Evolutionary conservation across 2,113 vertebrate genomes (phyloP), one percentile per base, ranked within the genome.

Genomic region (Albula goreensis): DNA sequence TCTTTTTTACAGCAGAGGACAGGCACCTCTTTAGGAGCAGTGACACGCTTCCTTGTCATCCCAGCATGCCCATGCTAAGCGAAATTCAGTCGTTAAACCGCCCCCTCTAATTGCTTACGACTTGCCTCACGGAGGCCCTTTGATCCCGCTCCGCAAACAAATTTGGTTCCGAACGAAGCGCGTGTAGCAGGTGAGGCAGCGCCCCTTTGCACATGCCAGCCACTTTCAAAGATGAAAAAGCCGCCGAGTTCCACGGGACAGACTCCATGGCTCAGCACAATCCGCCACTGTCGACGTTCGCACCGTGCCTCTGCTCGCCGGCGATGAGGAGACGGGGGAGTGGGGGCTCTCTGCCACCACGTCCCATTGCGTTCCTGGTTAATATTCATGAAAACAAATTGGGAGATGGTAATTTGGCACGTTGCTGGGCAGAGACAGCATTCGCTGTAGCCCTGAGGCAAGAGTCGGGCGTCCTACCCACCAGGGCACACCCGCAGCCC

Each of bases 371-470:
- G 56, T 89, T 85, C 87, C 85, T 84, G 86, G 91, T 94, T 91
- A 92, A 94, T 96, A 95, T 96, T 95, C 94, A 95, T 95, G 94
- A 95, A 91, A 92, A 91, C 93, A 95, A 95, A 95, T 95, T 95
- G 94, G 92, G 87, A 90, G 89, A 89, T 41, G 85, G 89, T 90
- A 90, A 92, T 93, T 91, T 89, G 87, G 91, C 48, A 52, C 86
- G 88, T 66, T 8, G 52, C 74, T 81, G 78, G 82, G 89, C 87
- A 13, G 53, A 41, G 82, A 63, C 81, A 90, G 83, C 60, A 78
- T 88, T 88, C 56, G 88, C 82, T 86, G 87, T 91, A 89, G 90
- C 94, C 94, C 89, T 78, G 88, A 92, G 94, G 93, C 91, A 91
- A 85, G 85, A 74, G 88, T 41, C 86, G 89, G 89, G 89, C 66